Conservation (phyloP, 2,797 vertebrate genomes). For the Platalea minor region DNA sequence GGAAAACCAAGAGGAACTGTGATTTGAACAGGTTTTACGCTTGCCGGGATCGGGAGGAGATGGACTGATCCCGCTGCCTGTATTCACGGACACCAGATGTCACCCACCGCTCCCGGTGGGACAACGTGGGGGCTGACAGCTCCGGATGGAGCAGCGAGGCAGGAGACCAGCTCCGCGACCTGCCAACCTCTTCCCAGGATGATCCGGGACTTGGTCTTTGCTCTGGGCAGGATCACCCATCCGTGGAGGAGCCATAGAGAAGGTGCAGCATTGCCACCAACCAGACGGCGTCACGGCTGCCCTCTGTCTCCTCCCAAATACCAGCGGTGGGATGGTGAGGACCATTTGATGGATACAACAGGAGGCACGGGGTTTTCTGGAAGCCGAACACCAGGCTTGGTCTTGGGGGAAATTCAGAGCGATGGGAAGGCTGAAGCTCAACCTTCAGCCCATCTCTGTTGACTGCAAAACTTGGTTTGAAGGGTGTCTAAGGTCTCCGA, state of each 20-base stretch:
- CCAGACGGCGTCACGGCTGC: rapidly evolving
- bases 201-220: not conserved
- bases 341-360: rapidly evolving
- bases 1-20: not conserved
- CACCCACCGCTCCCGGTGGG: not conserved
- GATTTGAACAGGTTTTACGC: not conserved
- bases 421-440: not conserved
- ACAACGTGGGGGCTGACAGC: not conserved
- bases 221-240: not conserved
- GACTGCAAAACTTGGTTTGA: not conserved
- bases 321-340: rapidly evolving
- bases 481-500: rapidly evolving
- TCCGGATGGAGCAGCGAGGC: rapidly evolving
- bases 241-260: not conserved
- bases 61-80: not conserved
- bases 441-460: not conserved
- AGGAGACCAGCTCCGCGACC: not conserved
- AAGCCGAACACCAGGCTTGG: rapidly evolving
- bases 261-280: not conserved
- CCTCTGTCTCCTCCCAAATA: not conserved
- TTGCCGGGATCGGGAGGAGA: not conserved
- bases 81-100: not conserved
- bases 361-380: not conserved
- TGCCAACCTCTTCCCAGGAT: not conserved
- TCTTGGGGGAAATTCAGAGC: not conserved